Conservation (phyloP, 2,113 vertebrate species). For the Crotalus helleri region DNA sequence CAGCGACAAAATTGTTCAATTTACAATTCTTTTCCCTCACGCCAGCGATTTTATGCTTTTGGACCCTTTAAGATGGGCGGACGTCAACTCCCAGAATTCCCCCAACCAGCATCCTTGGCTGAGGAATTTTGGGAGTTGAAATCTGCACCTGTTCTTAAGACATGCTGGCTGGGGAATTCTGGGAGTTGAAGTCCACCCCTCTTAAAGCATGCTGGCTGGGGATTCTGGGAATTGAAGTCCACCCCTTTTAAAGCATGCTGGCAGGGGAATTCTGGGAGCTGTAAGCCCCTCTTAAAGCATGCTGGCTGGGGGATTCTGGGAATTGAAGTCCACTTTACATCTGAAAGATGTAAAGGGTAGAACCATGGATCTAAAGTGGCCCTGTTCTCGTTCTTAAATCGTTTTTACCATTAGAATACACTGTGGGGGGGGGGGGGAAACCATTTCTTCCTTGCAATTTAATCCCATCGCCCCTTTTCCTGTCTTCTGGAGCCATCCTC, state of each 20-base stretch:
- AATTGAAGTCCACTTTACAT: not conserved
- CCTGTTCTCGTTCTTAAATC: no score
- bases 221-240: not conserved
- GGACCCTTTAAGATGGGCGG: not conserved
- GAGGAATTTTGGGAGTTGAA: not conserved
- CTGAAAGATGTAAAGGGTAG: no score
- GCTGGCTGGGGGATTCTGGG: no score
- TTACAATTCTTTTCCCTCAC: not conserved
- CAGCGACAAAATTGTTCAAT: not conserved
- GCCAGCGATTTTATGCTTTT: no score
- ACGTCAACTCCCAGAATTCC: not conserved
- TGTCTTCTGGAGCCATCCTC: not conserved
- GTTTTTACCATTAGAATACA: no score
- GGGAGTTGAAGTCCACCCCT: not conserved
- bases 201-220: no score
- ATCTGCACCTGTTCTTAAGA: not conserved
- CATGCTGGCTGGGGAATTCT: not conserved
- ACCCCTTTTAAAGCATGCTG: not conserved
- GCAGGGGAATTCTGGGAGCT: no score
- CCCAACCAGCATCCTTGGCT: not conserved
- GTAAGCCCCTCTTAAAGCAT: no score
- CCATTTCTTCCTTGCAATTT: no score
- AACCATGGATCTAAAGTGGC: no score
- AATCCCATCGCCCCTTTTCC: no score
- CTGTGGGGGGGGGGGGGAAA: no score